Evolutionary conservation across 2,888 invertebrate species (phyloP).

Genomic region (Julus scandinavius): DNA sequence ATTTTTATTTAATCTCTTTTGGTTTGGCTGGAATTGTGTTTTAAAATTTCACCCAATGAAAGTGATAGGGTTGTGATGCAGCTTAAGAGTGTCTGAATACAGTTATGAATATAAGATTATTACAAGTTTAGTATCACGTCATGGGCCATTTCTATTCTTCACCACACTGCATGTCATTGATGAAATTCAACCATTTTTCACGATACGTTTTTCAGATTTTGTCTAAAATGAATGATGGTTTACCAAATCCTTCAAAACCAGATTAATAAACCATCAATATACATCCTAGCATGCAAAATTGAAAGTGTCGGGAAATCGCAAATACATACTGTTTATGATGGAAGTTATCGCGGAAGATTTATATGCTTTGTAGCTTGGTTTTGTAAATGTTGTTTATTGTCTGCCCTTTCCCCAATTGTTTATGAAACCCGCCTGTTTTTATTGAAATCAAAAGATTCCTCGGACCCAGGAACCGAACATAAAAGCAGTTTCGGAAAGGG

Average conservation of each 20-base stretch:
- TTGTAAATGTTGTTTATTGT: neutral
- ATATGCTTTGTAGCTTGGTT: neutral
- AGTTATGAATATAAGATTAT: no score
- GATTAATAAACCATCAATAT: neutral
- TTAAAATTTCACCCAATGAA: no score
- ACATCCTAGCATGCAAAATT: neutral
- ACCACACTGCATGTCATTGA: neutral
- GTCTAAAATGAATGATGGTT: neutral
- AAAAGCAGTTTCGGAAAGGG: neutral
- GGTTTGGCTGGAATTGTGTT: no score
- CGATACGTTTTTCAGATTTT: neutral
- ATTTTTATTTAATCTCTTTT: no score
- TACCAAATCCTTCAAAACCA: neutral
- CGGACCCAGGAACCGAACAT: neutral
- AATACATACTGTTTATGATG: no score
- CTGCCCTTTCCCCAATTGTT: neutral
- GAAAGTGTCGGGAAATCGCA: neutral
- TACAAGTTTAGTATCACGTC: no score
- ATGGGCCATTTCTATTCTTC: neutral
- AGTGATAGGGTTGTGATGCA: no score
- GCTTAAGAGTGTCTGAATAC: no score
- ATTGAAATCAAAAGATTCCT: neutral
- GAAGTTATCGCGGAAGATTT: no score
- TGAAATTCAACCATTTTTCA: slow-evolving; percentile 28
- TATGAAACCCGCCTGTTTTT: neutral